Base-by-base conservation (phyloP, 1,140 invertebrate genomes). In the Megathymus violae region DNA sequence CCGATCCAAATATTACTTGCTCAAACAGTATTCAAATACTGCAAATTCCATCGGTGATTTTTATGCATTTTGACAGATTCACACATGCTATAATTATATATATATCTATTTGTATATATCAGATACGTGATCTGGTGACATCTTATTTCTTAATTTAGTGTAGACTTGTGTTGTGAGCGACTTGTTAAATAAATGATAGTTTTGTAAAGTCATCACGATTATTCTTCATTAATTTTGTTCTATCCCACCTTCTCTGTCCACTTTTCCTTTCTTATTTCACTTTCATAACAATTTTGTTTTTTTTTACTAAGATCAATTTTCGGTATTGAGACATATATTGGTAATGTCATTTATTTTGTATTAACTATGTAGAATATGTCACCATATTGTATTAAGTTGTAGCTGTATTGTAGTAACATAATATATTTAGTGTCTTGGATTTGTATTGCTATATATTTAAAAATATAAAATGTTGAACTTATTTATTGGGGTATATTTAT, bases 141-240 rank as follows among this genome's bases (percentile, higher is more conserved):
- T 69, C 65, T 65, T 73, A 74, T 68, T 69, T 69, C 60, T n/a
- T 58, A 70, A 68, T 74, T 77, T 88, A 90, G 84, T 76, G 79
- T 88, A 88, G 84, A 78, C 71, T 78, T 87, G 80, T 84, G 77
- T 88, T 89, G 85, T 89, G 83, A 90, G 78, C 73, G 78, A 87
- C 72, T 82, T 88, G 80, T 88, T 86, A 87, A 88, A 77, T 88
- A 88, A 90, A 85, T 76, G 67, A 85, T 90, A 88, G 83, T 86
- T 86, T 83, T 85, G 68, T 82, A 86, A 82, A 67, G 72, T 80
- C 81, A 78, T 76, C 66, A 65, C 71, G 69, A 74, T 74, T 80
- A 75, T 84, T 84, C 78, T 86, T 87, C 76, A 80, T 80, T 79
- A 76, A 76, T 68, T 65, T 54, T 61, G 60, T 62, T 73, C 64